Base-by-base conservation (phyloP, 2,888 invertebrate species). In the Mesorhabditis spiculigera region DNA sequence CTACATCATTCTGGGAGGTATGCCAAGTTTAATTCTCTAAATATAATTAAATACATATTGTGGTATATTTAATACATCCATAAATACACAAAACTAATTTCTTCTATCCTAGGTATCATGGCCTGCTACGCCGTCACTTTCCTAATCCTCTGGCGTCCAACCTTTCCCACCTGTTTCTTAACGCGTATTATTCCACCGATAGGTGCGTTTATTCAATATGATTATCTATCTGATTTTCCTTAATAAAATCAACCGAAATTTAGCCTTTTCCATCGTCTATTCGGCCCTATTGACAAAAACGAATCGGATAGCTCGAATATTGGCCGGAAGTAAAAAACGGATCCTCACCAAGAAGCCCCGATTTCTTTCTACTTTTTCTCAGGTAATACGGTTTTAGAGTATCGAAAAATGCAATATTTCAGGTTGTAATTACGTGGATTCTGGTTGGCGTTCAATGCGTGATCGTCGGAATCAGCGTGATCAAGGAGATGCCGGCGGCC, bases 251-350 rank as follows among this genome's bases (percentile, higher is more conserved):
- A 28, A 28, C 28, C 28, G 28, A 28, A 28, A 28, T 4, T 92
- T 96, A 87, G 94, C 95, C 86, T 97, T 98, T 89, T 93, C 95
- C 0, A 92, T 97, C 65, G 94, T 98, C 62, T 97, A 97, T 88
- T 95, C 95, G 0, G 94, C 97, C 0, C 89, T 98, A 44, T 90
- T 97, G 68, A 97, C 97, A 66, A 97, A 97, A 89, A 97, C 97
- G 10, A 97, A 96, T 88, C 89, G 97, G 68, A 98, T 98, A 76
- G 92, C 95, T 0, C 89, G 97, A 66, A 97, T 97, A 86, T 93
- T 97, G 88, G 94, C 95, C 86, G 95, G 95, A n/a, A 93, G 94
- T 85, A 95, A 94, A 86, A 92, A 93, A 84, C 93, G 94, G 42
- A 95, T 96, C 5, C 93, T 91, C 65, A 91, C 90, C 0, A 89